These are phyloP conservation scores for Adela reaumurella DNA, from an alignment of 2,888 invertebrate species.

Conservation along the genomic window DNA sequence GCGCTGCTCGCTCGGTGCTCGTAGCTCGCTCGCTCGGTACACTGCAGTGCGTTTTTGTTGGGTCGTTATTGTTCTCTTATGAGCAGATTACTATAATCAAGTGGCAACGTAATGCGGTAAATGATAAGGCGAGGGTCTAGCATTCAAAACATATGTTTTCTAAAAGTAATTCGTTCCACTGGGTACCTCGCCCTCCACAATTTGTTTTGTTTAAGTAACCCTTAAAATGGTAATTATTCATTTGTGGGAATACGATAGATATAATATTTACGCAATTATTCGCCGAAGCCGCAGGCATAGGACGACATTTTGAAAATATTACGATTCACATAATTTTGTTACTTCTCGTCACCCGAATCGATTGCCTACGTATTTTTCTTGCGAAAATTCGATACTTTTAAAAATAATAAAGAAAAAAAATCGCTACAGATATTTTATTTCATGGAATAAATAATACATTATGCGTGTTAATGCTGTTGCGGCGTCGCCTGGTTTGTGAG, in stretches of 20 bases:
- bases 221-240: slow-evolving; percentile 15
- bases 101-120: slow-evolving; percentile 50
- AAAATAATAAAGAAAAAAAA: too few relatives aligned
- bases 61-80: slow-evolving; percentile 44
- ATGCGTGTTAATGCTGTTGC: too few relatives aligned
- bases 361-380: too few relatives aligned
- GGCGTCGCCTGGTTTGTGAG: too few relatives aligned
- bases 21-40: neutral
- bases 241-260: neutral
- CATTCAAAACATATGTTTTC: slow-evolving; percentile 51
- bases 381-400: too few relatives aligned
- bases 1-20: neutral
- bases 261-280: too few relatives aligned
- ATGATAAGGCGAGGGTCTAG: slow-evolving; percentile 50
- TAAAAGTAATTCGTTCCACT: slow-evolving; percentile 46
- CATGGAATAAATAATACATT: too few relatives aligned
- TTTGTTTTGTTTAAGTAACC: slow-evolving; percentile 21
- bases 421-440: too few relatives aligned
- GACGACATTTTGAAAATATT: too few relatives aligned
- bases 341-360: too few relatives aligned
- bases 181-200: slow-evolving; percentile 17
- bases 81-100: slow-evolving; percentile 54
- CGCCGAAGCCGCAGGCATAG: too few relatives aligned
- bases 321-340: too few relatives aligned
- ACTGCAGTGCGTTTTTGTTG: slow-evolving; percentile 23